Conservation (phyloP, 2,113 vertebrate species). For the Petaurus breviceps region DNA sequence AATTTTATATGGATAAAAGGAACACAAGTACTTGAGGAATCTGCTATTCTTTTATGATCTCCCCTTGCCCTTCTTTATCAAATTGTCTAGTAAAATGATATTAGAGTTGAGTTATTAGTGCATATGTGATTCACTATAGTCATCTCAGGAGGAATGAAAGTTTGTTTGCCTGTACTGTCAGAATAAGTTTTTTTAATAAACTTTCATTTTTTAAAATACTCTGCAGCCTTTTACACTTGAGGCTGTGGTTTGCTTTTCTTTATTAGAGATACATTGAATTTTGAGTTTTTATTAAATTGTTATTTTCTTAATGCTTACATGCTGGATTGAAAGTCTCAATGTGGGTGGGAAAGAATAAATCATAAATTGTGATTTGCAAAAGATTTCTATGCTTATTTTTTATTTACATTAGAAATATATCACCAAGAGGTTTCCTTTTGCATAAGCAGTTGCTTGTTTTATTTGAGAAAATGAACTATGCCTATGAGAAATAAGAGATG, state of each 20-base stretch:
- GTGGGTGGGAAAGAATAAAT: slow-evolving; percentile 51
- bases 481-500: slow-evolving; percentile 44
- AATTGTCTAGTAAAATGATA: neutral
- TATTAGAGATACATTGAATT: neutral
- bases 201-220: neutral
- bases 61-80: neutral
- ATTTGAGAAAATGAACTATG: slow-evolving; percentile 22
- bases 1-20: neutral
- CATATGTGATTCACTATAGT: neutral
- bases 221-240: neutral
- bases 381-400: slow-evolving; percentile 27
- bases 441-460: slow-evolving; percentile 40
- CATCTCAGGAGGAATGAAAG: neutral
- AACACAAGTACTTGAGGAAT: neutral
- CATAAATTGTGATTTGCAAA: slow-evolving; percentile 26
- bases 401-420: slow-evolving; percentile 53
- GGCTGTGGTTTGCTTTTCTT: neutral
- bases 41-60: neutral
- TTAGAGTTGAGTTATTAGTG: neutral
- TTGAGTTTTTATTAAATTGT: neutral
- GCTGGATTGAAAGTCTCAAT: neutral
- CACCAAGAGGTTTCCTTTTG: slow-evolving; percentile 54
- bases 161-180: neutral
- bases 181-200: neutral
- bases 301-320: slow-evolving; percentile 29